Evolutionary conservation across 2,113 vertebrate genomes (phyloP).

Genomic region (Caretta caretta): DNA sequence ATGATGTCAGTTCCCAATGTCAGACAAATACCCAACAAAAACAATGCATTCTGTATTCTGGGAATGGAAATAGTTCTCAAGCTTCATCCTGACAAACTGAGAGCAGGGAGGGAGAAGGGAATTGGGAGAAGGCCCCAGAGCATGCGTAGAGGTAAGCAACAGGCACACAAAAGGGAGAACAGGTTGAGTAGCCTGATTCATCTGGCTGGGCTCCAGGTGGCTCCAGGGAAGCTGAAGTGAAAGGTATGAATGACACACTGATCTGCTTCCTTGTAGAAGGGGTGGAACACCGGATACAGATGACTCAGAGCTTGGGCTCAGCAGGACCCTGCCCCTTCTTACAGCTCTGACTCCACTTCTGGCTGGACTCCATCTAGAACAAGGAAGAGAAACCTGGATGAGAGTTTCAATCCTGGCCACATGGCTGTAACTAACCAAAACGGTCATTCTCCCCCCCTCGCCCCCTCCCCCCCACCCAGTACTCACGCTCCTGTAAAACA

Average conservation of each 20-base stretch:
- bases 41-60: background rate
- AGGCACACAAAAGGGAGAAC: background rate
- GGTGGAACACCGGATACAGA: background rate
- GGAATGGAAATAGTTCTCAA: background rate
- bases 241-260: background rate
- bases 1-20: background rate
- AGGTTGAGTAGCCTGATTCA: background rate
- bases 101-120: background rate
- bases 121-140: background rate
- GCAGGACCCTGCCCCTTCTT: background rate
- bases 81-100: background rate
- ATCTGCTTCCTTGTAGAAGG: background rate
- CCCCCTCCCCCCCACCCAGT: too few species aligned
- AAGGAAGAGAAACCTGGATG: background rate
- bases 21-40: background rate
- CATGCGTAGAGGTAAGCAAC: background rate
- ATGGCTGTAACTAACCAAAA: accelerated
- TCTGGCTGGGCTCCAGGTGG: background rate
- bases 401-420: accelerated
- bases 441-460: too few species aligned
- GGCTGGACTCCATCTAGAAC: background rate
- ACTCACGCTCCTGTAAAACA: background rate
- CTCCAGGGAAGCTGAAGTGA: background rate
- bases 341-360: background rate
- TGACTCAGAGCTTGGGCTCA: background rate